These are phyloP conservation scores for Carapus acus DNA, from an alignment of 2,797 vertebrate species.

Conservation along the genomic window DNA sequence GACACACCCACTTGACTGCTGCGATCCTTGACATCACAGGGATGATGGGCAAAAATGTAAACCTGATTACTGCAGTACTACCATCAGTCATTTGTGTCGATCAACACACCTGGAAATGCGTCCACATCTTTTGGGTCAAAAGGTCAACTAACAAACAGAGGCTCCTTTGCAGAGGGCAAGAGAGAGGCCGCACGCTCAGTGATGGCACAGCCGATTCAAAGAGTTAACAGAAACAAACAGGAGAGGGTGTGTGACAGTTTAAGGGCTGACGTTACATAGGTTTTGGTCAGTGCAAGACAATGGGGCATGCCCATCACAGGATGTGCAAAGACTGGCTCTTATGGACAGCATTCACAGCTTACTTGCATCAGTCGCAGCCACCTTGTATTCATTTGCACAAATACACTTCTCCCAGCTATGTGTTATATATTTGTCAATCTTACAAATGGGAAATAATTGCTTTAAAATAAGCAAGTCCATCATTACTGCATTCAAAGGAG, in stretches of 20 bases:
- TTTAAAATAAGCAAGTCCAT: not conserved
- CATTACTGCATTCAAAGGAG: not conserved
- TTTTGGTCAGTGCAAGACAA: conserved; percentile 51
- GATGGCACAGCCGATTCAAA: conserved; percentile 10
- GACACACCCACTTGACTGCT: too few species aligned
- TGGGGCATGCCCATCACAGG: conserved; percentile 35
- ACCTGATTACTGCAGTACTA: too few species aligned
- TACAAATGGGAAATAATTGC: not conserved
- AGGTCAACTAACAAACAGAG: too few species aligned
- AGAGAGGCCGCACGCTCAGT: not conserved
- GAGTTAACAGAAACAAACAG: conserved; percentile 11
- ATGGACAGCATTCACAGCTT: conserved; percentile 40
- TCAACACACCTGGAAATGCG: too few species aligned
- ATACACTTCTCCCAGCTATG: not conserved
- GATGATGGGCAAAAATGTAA: too few species aligned
- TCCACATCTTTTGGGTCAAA: too few species aligned
- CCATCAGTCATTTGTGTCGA: too few species aligned
- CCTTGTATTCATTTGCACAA: not conserved
- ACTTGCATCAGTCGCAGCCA: conserved; percentile 9
- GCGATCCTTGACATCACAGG: too few species aligned
- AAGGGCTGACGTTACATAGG: conserved; percentile 29
- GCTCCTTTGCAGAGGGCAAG: too few species aligned
- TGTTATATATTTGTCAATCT: not conserved
- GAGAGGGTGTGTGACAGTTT: conserved; percentile 14
- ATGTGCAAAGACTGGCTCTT: conserved; percentile 36